Conservation (phyloP, 2,797 vertebrate genomes). For the Acanthopagrus latus region DNA sequence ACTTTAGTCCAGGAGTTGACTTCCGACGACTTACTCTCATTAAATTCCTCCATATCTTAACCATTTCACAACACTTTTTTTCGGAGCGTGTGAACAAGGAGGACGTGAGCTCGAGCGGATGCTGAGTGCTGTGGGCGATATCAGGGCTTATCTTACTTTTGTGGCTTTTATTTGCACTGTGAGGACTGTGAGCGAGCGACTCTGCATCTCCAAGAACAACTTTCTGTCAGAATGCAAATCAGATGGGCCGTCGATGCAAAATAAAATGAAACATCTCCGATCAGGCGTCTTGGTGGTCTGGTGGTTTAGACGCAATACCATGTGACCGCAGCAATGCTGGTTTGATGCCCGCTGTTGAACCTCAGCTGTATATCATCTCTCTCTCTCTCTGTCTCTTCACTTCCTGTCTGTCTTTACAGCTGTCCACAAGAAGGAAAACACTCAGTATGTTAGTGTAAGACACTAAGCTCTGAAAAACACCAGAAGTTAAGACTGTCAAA, state of each 20-base stretch:
- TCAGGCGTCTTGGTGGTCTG: not conserved
- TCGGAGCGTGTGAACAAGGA: conserved; percentile 28
- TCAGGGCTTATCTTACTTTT: conserved; percentile 29
- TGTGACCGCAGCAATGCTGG: not conserved
- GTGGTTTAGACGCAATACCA: conserved; percentile 4
- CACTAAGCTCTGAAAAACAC: not conserved
- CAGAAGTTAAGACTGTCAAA: not conserved
- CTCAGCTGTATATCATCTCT: not conserved
- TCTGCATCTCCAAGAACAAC: conserved; percentile 9
- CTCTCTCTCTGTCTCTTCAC: not conserved
- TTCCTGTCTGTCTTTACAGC: conserved; percentile 5
- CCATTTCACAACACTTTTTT: not conserved
- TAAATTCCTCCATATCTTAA: not conserved
- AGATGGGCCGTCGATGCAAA: too few species aligned
- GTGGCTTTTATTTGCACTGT: conserved; percentile 17
- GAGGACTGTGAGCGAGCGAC: conserved; percentile 13
- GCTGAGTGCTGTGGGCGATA: conserved; percentile 13
- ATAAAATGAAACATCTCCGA: not conserved
- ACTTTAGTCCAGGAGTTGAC: conserved; percentile 36
- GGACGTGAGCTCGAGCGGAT: conserved; percentile 30
- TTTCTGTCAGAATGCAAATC: conserved; percentile 7
- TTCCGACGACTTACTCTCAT: conserved; percentile 30
- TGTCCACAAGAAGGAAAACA: not conserved
- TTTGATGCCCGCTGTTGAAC: conserved; percentile 8
- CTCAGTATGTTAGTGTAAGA: not conserved